Percentiles rank a stretch among this genome's conserved stretches.
Evolutionary conservation across 2,888 invertebrate species (phyloP).

Genomic region (Pyrrhosoma nymphula): DNA sequence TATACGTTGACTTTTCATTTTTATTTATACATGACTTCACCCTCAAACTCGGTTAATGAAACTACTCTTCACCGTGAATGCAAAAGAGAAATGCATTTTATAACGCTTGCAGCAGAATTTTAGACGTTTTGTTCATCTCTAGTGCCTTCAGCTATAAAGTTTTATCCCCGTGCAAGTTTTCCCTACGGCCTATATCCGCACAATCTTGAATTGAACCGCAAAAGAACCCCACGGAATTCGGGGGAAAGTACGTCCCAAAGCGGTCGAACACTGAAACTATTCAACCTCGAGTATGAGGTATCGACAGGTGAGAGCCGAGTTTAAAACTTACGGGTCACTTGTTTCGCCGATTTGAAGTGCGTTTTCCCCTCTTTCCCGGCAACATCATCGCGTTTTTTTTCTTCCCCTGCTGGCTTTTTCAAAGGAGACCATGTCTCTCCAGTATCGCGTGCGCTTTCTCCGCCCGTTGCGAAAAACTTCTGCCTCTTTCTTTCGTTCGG

Average conservation of each 20-base stretch:
- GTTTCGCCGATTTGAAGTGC: background rate
- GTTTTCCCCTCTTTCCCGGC: conserved; percentile 6
- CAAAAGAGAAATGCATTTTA: no score
- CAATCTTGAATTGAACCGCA: no score
- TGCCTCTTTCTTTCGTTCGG: conserved; percentile 35
- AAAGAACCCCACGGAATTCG: background rate
- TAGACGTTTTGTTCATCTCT: no score
- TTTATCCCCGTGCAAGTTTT: no score
- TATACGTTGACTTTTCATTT: no score
- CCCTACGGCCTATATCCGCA: no score
- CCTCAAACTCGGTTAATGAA: no score
- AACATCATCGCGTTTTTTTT: background rate
- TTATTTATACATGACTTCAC: no score
- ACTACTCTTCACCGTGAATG: no score
- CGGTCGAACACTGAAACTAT: background rate
- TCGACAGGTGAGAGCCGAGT: background rate
- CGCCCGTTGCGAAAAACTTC: conserved; percentile 34
- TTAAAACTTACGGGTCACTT: background rate
- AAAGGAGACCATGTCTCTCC: background rate
- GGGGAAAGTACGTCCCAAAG: background rate
- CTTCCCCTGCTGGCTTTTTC: background rate
- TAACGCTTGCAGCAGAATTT: no score
- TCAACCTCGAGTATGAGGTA: background rate
- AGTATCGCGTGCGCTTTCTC: conserved; percentile 19
- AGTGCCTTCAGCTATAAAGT: no score